Evolutionary conservation across 1,140 invertebrate species (phyloP).

Genomic region (Araneus ventricosus): DNA sequence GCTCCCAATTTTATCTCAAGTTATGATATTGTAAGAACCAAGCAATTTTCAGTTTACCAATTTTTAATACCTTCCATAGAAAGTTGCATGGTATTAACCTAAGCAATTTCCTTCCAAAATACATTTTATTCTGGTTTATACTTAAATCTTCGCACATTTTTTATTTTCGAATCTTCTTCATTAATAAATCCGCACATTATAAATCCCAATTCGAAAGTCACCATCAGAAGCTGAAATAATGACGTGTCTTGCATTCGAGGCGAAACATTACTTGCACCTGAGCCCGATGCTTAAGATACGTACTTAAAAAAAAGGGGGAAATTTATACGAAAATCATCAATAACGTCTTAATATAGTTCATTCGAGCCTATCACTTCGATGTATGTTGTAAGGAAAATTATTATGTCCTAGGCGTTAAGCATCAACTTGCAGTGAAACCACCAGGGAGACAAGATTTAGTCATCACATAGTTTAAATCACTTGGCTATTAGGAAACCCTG

Average conservation of each 20-base stretch:
- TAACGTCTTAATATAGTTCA: constrained; percentile 57
- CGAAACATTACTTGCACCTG: background rate
- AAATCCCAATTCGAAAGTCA: background rate
- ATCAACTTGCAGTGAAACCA: constrained; percentile 14
- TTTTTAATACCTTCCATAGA: too few relatives aligned
- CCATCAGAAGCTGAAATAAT: background rate
- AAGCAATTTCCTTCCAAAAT: too few relatives aligned
- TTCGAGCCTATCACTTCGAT: constrained; percentile 30
- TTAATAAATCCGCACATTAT: background rate
- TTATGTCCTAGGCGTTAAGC: constrained; percentile 32
- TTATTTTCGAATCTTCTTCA: background rate
- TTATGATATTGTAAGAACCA: too few relatives aligned
- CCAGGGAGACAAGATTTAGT: constrained; percentile 51
- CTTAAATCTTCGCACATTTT: background rate
- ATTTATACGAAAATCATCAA: constrained; percentile 45
- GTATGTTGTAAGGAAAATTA: constrained; percentile 45
- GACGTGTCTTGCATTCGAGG: background rate
- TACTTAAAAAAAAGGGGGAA: constrained; percentile 3
- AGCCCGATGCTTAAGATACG: background rate
- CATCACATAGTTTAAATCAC: constrained; percentile 67
- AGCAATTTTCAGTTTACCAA: too few relatives aligned
- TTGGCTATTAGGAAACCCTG: constrained; percentile 60
- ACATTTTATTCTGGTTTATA: too few relatives aligned
- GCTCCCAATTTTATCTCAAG: too few relatives aligned
- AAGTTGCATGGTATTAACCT: too few relatives aligned